A percentile compares a stretch with the other conserved stretches of the same genome.
phyloP scores from a whole-genome alignment of 2,888 invertebrate genomes.

The Abrostola triplasia region DNA sequence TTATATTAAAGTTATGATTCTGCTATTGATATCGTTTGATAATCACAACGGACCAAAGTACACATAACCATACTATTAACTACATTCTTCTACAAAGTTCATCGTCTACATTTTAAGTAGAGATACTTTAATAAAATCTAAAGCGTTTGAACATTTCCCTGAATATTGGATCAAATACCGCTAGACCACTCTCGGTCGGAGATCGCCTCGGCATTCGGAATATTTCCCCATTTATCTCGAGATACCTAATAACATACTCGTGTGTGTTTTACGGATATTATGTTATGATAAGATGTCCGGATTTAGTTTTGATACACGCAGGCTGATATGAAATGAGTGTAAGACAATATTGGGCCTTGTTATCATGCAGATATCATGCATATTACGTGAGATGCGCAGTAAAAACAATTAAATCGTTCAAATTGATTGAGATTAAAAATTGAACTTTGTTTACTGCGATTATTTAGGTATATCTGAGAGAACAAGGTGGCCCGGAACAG shows the following conservation, averaged over 20 bases:
- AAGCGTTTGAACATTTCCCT: slow-evolving; percentile 32
- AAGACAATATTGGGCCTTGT: background rate
- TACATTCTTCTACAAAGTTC: background rate
- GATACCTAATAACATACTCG: slow-evolving; percentile 35
- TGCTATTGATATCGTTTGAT: too few relatives aligned
- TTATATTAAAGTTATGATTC: too few relatives aligned
- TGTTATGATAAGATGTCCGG: slow-evolving; percentile 1
- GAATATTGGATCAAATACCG: slow-evolving; percentile 47
- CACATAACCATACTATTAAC: background rate
- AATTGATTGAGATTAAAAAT: too few relatives aligned
- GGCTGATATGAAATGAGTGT: slow-evolving; percentile 1
- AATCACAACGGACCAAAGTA: background rate
- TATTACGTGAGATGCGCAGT: too few relatives aligned
- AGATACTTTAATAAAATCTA: slow-evolving; percentile 15
- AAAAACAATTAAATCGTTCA: too few relatives aligned
- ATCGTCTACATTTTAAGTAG: slow-evolving; percentile 7
- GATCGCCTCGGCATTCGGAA: slow-evolving; percentile 40
- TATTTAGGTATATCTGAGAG: too few relatives aligned
- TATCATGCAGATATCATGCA: too few relatives aligned
- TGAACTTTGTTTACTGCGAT: too few relatives aligned
- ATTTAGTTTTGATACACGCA: slow-evolving; percentile 1
- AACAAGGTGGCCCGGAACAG: too few relatives aligned
- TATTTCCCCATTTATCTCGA: slow-evolving; percentile 40
- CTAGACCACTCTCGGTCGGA: slow-evolving; percentile 30
- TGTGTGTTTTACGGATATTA: slow-evolving; percentile 13